Evolutionary conservation across 2,113 vertebrate genomes (phyloP).

Genomic region (Eptatretus burgeri): DNA sequence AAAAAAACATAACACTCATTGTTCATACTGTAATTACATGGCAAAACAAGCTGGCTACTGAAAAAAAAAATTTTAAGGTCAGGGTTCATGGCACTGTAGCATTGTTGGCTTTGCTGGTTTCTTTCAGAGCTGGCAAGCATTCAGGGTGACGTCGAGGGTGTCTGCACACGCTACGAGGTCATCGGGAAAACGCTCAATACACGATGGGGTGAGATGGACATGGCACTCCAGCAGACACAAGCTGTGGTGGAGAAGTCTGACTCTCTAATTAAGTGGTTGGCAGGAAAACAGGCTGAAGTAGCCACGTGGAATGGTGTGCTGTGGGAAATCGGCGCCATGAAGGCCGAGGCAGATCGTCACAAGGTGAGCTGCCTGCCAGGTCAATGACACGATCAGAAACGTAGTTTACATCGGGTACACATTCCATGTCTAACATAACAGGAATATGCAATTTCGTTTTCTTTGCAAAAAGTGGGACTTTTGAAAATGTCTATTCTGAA

Average conservation of each 20-base stretch:
- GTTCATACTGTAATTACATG: no score
- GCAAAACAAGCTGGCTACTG: no score
- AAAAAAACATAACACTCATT: no score
- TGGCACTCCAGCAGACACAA: slow-evolving; percentile 27
- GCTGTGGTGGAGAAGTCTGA: slow-evolving; percentile 26
- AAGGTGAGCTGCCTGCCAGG: slow-evolving; percentile 26
- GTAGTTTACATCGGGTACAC: no score
- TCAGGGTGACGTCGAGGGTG: slow-evolving; percentile 50
- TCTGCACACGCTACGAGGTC: slow-evolving; percentile 31
- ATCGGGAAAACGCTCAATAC: slow-evolving; percentile 32
- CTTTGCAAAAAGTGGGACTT: no score
- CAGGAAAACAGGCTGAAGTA: slow-evolving; percentile 32
- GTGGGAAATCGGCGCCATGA: slow-evolving; percentile 39
- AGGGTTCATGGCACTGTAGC: no score
- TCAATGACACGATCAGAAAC: no score
- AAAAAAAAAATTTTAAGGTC: no score
- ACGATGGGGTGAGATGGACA: slow-evolving; percentile 23
- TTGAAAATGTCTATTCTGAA: no score
- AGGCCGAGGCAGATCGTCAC: slow-evolving; percentile 57
- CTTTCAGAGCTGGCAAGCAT: slow-evolving; percentile 61
- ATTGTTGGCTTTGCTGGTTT: not conserved
- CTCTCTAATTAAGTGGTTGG: slow-evolving; percentile 34
- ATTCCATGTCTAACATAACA: no score
- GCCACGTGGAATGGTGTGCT: slow-evolving; percentile 32
- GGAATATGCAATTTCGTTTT: no score